Evolutionary conservation across 2,113 vertebrate genomes (phyloP).

Genomic region (Octodon degus): DNA sequence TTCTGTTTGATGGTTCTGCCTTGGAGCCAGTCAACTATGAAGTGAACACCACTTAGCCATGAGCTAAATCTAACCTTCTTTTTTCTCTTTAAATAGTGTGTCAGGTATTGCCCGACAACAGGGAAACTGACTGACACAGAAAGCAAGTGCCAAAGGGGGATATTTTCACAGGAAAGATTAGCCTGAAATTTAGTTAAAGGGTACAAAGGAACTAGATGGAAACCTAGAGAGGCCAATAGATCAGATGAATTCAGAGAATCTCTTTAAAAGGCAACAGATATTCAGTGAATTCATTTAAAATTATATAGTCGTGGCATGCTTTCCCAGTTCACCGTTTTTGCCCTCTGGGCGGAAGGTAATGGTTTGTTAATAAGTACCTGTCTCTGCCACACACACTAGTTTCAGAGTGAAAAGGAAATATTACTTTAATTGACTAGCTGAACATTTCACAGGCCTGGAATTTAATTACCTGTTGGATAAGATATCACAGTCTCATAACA

Average conservation of each 20-base stretch:
- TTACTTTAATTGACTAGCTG: constrained; percentile 65
- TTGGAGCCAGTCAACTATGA: not conserved
- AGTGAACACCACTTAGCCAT: not conserved
- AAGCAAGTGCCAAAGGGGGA: not conserved
- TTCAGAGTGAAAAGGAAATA: constrained; percentile 61
- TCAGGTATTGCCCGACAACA: not conserved
- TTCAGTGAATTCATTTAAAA: constrained; percentile 25
- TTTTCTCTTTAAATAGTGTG: not conserved
- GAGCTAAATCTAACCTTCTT: not conserved
- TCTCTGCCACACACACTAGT: not conserved
- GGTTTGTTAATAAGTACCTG: constrained; percentile 38
- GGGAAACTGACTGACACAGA: not conserved
- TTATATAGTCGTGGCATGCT: not conserved
- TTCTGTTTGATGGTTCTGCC: not conserved
- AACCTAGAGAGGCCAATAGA: not conserved
- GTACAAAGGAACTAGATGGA: not conserved
- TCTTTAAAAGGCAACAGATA: constrained; percentile 34
- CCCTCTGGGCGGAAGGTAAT: constrained; percentile 31
- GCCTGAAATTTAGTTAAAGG: not conserved
- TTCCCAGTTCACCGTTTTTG: not conserved
- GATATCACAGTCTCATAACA: constrained; percentile 50
- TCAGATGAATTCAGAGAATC: not conserved
- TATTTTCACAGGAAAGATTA: not conserved
- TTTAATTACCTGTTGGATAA: constrained; percentile 66
- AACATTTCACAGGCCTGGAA: constrained; percentile 65